Percentiles rank a stretch among this genome's conserved stretches.
phyloP scores from a whole-genome alignment of 2,797 vertebrate genomes.

The Argentina silus region DNA sequence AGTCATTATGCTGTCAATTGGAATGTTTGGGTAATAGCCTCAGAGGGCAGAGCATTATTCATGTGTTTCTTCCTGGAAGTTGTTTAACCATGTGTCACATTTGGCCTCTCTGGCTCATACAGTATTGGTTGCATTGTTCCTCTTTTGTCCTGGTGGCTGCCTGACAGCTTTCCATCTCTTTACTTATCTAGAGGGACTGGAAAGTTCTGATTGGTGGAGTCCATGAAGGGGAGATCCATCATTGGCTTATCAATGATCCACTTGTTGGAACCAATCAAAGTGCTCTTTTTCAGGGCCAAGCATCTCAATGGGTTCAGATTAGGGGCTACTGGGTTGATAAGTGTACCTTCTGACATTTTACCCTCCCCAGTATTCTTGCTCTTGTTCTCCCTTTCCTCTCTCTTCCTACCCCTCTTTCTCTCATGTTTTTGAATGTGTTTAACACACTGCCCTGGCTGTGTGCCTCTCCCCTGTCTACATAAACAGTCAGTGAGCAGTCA shows the following conservation, averaged over 20 bases:
- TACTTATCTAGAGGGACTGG: slow-evolving; percentile 55
- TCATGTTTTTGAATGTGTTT: background rate
- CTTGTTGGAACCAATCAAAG: slow-evolving; percentile 14
- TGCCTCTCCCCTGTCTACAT: slow-evolving; percentile 27
- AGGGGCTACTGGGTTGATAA: slow-evolving; percentile 22
- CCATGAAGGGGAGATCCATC: slow-evolving; percentile 28
- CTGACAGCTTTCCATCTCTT: slow-evolving; percentile 12
- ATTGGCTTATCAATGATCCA: slow-evolving; percentile 47
- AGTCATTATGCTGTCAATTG: slow-evolving; percentile 35
- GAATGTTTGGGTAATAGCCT: slow-evolving; percentile 11
- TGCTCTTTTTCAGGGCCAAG: slow-evolving; percentile 33
- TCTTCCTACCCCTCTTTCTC: background rate
- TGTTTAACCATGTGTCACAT: background rate
- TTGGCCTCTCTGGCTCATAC: background rate
- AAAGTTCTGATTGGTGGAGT: slow-evolving; percentile 36
- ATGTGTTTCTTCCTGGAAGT: slow-evolving; percentile 39
- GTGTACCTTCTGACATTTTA: background rate
- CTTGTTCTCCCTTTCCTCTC: slow-evolving; percentile 11
- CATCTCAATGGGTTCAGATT: slow-evolving; percentile 29
- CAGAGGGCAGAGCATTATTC: slow-evolving; percentile 21
- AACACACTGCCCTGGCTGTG: slow-evolving; percentile 8
- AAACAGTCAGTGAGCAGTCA: slow-evolving; percentile 34
- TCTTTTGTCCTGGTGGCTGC: slow-evolving; percentile 7
- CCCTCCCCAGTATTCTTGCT: background rate
- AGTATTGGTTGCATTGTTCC: slow-evolving; percentile 21